Evolutionary conservation across 2,888 invertebrate genomes (phyloP).

Genomic region (Eilema caniola): DNA sequence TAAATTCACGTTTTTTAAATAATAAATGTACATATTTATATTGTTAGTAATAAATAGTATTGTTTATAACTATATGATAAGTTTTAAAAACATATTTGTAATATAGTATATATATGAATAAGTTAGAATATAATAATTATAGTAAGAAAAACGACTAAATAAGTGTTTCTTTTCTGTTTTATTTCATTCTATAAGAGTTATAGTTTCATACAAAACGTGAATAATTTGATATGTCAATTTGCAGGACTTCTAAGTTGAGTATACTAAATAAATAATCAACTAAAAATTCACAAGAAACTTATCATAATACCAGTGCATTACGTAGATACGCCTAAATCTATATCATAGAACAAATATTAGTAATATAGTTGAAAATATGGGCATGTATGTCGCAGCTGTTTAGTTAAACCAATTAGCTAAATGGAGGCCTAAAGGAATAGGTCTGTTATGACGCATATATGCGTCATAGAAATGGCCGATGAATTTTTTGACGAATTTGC

Average conservation of each 20-base stretch:
- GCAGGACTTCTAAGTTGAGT: too few relatives aligned
- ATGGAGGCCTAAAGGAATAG: too few relatives aligned
- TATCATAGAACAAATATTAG: slow-evolving; percentile 2
- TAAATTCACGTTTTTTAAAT: slow-evolving; percentile 10
- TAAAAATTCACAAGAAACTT: too few relatives aligned
- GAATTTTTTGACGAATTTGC: too few relatives aligned
- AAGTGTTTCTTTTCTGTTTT: not conserved
- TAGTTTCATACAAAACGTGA: not conserved
- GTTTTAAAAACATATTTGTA: slow-evolving; percentile 10
- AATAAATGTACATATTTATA: slow-evolving; percentile 12
- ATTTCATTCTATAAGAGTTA: not conserved
- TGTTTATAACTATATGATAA: slow-evolving; percentile 5
- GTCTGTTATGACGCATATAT: too few relatives aligned
- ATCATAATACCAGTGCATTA: not conserved
- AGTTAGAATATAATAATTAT: not conserved
- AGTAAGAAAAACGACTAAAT: not conserved
- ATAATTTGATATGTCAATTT: not conserved
- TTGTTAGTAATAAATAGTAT: not conserved
- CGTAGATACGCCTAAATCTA: not conserved
- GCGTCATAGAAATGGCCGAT: too few relatives aligned
- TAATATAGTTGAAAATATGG: not conserved
- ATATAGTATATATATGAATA: not conserved
- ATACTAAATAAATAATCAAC: too few relatives aligned
- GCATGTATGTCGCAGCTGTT: too few relatives aligned
- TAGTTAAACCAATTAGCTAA: too few relatives aligned